Percentiles rank a stretch among this genome's conserved stretches.
Evolutionary conservation across 2,113 vertebrate species (phyloP).

Genomic region (Percina caprodes): DNA sequence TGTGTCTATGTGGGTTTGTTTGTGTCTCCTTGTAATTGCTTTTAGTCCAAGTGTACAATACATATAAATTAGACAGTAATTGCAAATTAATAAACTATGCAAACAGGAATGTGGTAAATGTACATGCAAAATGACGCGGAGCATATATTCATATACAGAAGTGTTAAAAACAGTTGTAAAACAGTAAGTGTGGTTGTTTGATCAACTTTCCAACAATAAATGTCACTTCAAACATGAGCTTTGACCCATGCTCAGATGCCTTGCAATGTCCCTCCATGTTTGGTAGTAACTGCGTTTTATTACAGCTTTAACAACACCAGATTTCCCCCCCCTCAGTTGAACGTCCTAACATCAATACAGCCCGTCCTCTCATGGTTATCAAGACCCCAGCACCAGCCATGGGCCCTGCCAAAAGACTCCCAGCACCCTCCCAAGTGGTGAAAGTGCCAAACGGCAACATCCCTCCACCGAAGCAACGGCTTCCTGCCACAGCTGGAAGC

Average conservation of each 20-base stretch:
- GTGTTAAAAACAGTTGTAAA: too few relatives aligned
- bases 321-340: neutral
- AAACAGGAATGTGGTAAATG: too few relatives aligned
- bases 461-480: neutral
- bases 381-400: slow-evolving; percentile 16
- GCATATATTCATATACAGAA: too few relatives aligned
- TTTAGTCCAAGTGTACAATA: too few relatives aligned
- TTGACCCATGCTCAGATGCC: neutral
- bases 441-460: neutral
- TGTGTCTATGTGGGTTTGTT: neutral
- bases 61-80: too few relatives aligned
- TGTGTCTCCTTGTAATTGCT: neutral
- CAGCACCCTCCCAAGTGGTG: neutral
- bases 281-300: neutral
- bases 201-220: neutral
- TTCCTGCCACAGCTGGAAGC: neutral
- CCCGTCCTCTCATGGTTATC: neutral
- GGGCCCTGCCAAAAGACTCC: neutral
- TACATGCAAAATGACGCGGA: too few relatives aligned
- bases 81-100: too few relatives aligned
- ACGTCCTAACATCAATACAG: neutral
- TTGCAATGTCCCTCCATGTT: neutral
- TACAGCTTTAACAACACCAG: neutral
- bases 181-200: neutral
- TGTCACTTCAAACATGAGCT: neutral